Conservation (phyloP, 2,797 vertebrate genomes). For the Mallotus villosus region DNA sequence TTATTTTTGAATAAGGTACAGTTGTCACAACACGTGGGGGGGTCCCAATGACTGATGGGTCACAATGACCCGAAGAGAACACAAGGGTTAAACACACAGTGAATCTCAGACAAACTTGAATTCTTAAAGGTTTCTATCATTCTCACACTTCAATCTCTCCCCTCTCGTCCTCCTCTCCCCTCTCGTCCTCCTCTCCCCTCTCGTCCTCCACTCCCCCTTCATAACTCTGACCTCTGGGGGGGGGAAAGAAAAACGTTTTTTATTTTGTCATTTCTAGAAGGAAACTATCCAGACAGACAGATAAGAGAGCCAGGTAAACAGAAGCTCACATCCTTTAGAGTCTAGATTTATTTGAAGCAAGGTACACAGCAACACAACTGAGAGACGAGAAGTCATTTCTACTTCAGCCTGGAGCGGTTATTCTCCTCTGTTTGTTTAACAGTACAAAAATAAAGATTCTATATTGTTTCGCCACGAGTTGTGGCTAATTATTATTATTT, state of each 20-base stretch:
- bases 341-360: constrained; percentile 25
- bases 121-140: no score
- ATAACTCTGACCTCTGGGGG: no score
- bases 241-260: no score
- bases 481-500: constrained; percentile 78
- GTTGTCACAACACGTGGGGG: no score
- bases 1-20: no score
- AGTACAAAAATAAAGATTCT: constrained; percentile 35
- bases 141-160: background rate
- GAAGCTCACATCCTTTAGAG: constrained; percentile 8
- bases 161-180: no score
- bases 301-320: background rate
- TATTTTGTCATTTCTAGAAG: background rate
- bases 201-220: background rate
- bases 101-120: no score
- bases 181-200: no score
- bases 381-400: constrained; percentile 9
- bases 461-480: constrained; percentile 38
- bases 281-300: background rate
- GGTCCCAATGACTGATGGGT: no score
- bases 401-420: constrained; percentile 17
- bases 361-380: constrained; percentile 26
- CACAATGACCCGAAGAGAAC: no score
- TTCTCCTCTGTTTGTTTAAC: constrained; percentile 12
- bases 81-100: no score